These are phyloP conservation scores for Coendou prehensilis DNA, from an alignment of 2,797 vertebrate species.

Conservation along the genomic window DNA sequence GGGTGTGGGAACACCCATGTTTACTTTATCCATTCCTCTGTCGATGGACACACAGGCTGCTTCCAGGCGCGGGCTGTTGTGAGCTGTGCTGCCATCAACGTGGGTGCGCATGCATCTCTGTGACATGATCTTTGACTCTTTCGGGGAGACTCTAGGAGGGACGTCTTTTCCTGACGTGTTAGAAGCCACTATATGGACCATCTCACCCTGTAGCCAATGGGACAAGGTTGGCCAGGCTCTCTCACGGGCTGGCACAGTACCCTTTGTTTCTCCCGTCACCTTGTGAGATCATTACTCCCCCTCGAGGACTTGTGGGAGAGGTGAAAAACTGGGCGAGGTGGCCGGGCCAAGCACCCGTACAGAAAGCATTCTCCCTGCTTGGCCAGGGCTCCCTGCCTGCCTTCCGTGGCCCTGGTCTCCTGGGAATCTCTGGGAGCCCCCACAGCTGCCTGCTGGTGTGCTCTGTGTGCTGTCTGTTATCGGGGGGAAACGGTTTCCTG, in stretches of 20 bases:
- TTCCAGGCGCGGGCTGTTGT: not conserved
- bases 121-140: not conserved
- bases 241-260: not conserved
- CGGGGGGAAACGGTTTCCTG: not conserved
- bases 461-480: not conserved
- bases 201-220: not conserved
- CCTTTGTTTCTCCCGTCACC: not conserved
- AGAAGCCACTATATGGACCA: not conserved
- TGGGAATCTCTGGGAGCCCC: not conserved
- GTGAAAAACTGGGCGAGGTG: not conserved
- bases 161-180: not conserved
- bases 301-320: not conserved
- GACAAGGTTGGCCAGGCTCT: not conserved
- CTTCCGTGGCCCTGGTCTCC: too few species aligned
- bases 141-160: not conserved
- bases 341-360: not conserved
- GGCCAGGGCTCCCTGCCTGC: not conserved
- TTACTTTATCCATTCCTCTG: not conserved
- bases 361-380: not conserved
- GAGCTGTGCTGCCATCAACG: not conserved
- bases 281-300: not conserved
- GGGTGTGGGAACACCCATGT: not conserved
- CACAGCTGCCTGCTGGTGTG: not conserved
- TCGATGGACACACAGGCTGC: not conserved
- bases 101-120: not conserved